phyloP scores from a whole-genome alignment of 2,797 vertebrate species.

The Mus caroli region DNA sequence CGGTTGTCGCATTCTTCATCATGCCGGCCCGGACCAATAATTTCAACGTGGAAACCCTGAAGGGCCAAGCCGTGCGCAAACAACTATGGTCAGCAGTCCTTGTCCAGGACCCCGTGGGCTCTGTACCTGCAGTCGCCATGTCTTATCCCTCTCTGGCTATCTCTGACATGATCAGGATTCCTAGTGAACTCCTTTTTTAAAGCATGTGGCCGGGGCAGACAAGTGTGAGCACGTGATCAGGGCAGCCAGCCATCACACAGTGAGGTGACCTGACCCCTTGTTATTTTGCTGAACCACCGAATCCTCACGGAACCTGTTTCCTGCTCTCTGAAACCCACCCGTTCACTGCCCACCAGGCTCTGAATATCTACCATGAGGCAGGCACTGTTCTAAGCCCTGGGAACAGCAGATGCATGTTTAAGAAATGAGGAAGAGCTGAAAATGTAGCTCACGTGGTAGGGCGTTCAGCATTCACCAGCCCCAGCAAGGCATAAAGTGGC shows the following conservation, averaged over 20 bases:
- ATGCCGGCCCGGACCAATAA: constrained; percentile 99
- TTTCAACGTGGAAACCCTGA: constrained; percentile 98
- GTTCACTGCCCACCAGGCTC: background rate
- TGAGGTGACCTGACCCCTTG: background rate
- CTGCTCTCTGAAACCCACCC: background rate
- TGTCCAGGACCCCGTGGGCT: rapidly evolving
- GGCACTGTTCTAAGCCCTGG: background rate
- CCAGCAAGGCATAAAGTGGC: background rate
- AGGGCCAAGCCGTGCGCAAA: constrained; percentile 97
- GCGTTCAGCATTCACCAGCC: too few relatives aligned
- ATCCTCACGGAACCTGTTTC: background rate
- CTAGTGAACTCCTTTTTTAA: background rate
- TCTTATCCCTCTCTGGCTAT: background rate
- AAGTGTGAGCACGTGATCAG: background rate
- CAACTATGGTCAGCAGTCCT: constrained; percentile 95
- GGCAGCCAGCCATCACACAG: background rate
- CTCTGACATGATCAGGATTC: background rate
- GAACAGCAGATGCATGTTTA: background rate
- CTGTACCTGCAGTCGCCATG: background rate
- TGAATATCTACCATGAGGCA: background rate
- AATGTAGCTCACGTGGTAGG: too few relatives aligned
- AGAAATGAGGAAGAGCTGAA: background rate
- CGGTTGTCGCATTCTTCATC: constrained; percentile 97
- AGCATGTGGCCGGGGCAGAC: background rate
- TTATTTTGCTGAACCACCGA: background rate